phyloP scores from a whole-genome alignment of 2,797 vertebrate genomes.

The Poeciliopsis gracilis region DNA sequence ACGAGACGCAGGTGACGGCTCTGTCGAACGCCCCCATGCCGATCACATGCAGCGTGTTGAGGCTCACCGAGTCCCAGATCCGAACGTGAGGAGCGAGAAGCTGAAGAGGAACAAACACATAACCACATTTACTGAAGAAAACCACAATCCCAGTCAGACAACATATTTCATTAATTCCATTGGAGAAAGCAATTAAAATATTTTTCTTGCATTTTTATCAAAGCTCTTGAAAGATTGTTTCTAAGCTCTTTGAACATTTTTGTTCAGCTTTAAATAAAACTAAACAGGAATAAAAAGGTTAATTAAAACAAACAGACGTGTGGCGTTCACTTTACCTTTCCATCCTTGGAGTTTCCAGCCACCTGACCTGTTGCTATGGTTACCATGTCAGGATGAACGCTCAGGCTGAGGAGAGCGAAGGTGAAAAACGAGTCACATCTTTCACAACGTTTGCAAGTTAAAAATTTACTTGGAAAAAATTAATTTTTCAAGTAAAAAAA shows the following conservation, averaged over 20 bases:
- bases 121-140: not conserved
- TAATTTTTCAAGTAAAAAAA: too few species aligned
- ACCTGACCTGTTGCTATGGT: constrained; percentile 94
- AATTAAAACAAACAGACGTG: not conserved
- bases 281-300: not conserved
- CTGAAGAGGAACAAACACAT: constrained; percentile 58
- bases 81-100: constrained; percentile 87
- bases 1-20: constrained; percentile 88
- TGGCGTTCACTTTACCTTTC: constrained; percentile 82
- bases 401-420: constrained; percentile 79
- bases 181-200: too few species aligned
- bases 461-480: not conserved
- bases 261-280: too few species aligned
- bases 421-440: not conserved
- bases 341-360: constrained; percentile 91
- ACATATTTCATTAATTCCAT: too few species aligned
- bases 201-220: too few species aligned
- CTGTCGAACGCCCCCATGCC: constrained; percentile 88
- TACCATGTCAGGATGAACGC: constrained; percentile 93
- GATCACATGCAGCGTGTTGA: constrained; percentile 90
- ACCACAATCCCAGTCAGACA: too few species aligned
- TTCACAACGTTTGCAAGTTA: not conserved
- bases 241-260: too few species aligned
- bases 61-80: constrained; percentile 93
- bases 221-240: too few species aligned